Evolutionary conservation across 2,888 invertebrate species (phyloP), one percentile per base, ranked within the genome.

Genomic region (Ophioninae sp.): DNA sequence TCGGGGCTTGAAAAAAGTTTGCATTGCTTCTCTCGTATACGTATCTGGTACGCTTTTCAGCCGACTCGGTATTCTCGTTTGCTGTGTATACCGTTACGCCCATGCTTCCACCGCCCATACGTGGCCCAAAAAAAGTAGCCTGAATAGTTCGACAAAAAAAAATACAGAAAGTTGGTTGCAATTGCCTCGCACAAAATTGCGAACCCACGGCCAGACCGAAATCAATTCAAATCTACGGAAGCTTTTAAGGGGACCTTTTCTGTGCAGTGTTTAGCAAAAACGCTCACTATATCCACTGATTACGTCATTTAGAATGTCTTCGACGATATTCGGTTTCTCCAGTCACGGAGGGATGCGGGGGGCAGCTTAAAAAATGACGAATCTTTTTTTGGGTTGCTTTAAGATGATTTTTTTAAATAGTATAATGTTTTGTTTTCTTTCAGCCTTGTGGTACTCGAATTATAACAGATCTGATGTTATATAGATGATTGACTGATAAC

Each of bases 1-100:
- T 79, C 37, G 10, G 56, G 41, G 75, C 72, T 81, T 41, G 39
- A 58, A 84, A 86, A 87, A 88, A 88, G 87, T 88, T 87, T 84
- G 85, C 86, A 87, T 87, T 86, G 77, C 83, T 30, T 30, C 30
- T 71, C 61, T 39, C 69, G 59, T 75, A 79, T 69, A 51, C 67
- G 67, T 77, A 81, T 67, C 39, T 67, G 67, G 51, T 75, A 68
- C 41, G 74, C 61, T 69, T 81, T 81, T 41, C 67, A 75, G 59
- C 65, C 74, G 17, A 69, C 10, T 64, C 77, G 59, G 80, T 69
- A 68, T 83, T 81, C 65, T 41, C 51, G 9, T 41, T 51, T 67
- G 74, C 73, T 67, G 71, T 51, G 51, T 51, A 51, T 78, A 78
- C 37, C 71, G 64, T 69, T 65, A 78, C 59, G 39, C 63, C 30